Percentiles rank a stretch among this genome's conserved stretches.
phyloP scores from a whole-genome alignment of 2,888 invertebrate species.

The Pediacus dermestoides region DNA sequence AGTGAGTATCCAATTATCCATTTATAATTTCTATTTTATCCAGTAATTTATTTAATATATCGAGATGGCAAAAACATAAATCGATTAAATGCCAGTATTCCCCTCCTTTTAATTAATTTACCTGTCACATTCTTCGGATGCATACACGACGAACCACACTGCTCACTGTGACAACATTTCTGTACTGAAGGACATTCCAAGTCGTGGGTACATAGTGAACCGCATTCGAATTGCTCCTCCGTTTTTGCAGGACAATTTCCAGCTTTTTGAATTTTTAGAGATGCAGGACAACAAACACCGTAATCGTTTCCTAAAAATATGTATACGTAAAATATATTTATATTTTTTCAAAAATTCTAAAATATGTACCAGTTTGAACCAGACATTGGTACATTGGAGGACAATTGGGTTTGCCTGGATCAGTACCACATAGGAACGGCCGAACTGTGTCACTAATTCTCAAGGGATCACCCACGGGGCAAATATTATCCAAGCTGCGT shows the following conservation, averaged over 20 bases:
- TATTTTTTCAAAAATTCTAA: constrained; percentile 7
- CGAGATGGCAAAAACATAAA: too few relatives aligned
- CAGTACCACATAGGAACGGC: constrained; percentile 78
- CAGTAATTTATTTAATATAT: too few relatives aligned
- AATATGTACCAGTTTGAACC: constrained; percentile 63
- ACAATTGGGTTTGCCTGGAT: constrained; percentile 78
- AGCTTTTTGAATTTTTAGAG: constrained; percentile 70
- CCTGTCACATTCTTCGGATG: constrained; percentile 72
- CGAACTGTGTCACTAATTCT: constrained; percentile 68
- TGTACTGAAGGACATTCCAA: constrained; percentile 77
- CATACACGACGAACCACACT: constrained; percentile 70
- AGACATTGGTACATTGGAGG: constrained; percentile 78
- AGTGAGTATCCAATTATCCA: too few relatives aligned
- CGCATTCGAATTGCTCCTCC: constrained; percentile 53
- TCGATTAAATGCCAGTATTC: too few relatives aligned
- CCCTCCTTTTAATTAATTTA: constrained; percentile 37
- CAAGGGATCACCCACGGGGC: constrained; percentile 72
- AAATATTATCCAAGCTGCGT: constrained; percentile 71
- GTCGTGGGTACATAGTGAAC: constrained; percentile 70
- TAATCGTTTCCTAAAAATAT: constrained; percentile 69
- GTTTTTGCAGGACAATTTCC: constrained; percentile 67
- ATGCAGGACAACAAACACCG: constrained; percentile 82
- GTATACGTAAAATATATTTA: constrained; percentile 5
- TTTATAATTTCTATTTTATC: too few relatives aligned
- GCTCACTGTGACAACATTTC: constrained; percentile 75